Evolutionary conservation across 2,797 vertebrate genomes (phyloP).

Genomic region (Sciurus carolinensis): DNA sequence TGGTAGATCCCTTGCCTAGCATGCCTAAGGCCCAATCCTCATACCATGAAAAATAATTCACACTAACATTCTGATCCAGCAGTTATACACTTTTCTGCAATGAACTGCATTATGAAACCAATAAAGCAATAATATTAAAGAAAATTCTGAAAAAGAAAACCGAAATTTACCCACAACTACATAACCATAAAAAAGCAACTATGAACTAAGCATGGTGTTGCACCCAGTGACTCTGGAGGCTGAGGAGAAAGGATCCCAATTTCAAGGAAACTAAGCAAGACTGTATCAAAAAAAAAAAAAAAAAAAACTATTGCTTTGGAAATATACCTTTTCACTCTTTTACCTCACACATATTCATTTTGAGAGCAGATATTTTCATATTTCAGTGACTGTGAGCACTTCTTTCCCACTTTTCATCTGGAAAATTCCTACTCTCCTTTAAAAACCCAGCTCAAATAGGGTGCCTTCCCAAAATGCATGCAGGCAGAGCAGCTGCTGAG

Average conservation of each 20-base stretch:
- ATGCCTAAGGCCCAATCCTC: too few relatives aligned
- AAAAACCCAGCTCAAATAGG: background rate
- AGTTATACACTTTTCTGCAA: background rate
- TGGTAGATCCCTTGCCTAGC: too few relatives aligned
- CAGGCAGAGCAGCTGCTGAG: background rate
- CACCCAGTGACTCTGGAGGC: too few relatives aligned
- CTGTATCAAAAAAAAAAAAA: background rate
- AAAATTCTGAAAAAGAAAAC: constrained; percentile 42
- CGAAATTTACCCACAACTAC: background rate
- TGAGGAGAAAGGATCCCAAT: too few relatives aligned
- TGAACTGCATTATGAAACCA: constrained; percentile 37
- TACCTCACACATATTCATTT: background rate
- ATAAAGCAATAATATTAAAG: background rate
- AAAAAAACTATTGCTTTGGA: background rate
- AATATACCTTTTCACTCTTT: background rate
- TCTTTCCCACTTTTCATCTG: constrained; percentile 14
- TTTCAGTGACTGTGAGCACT: background rate
- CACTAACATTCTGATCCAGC: background rate
- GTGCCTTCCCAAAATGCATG: background rate
- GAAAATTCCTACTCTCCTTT: constrained; percentile 29
- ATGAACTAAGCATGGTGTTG: background rate
- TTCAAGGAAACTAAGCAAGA: too few relatives aligned
- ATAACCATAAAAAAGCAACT: constrained; percentile 19
- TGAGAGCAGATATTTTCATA: constrained; percentile 30
- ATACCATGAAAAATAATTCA: background rate